phyloP scores from a whole-genome alignment of 2,888 invertebrate genomes.

The Euproctis similis region DNA sequence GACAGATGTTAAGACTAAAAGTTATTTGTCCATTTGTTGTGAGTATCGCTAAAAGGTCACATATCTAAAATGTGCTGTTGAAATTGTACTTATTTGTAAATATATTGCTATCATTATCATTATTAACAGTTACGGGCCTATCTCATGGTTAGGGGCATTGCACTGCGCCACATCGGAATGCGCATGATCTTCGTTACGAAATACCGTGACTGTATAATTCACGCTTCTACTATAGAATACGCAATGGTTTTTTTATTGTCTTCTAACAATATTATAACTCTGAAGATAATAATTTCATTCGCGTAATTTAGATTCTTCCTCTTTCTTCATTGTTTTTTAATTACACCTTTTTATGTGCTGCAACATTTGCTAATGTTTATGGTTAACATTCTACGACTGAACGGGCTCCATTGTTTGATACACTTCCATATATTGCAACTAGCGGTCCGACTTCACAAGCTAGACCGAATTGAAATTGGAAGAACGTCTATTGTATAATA shows the following conservation, averaged over 20 bases:
- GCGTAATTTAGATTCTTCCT: constrained; percentile 40
- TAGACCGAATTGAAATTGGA: no score
- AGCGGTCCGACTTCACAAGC: constrained; percentile 62
- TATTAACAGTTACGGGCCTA: constrained; percentile 51
- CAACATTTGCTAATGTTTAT: constrained; percentile 61
- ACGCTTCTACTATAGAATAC: constrained; percentile 43
- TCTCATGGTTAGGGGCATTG: constrained; percentile 61
- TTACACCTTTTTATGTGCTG: constrained; percentile 56
- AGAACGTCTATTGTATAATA: no score
- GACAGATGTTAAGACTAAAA: no score
- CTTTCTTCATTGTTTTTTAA: constrained; percentile 63
- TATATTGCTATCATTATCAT: constrained; percentile 32
- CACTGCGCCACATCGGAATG: constrained; percentile 62
- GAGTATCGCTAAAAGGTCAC: no score
- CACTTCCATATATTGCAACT: constrained; percentile 61
- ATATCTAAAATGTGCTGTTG: no score
- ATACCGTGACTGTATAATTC: constrained; percentile 58
- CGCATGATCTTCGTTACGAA: constrained; percentile 68
- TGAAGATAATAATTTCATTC: constrained; percentile 7
- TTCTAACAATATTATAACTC: constrained; percentile 4
- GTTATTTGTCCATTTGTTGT: no score
- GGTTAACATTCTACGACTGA: constrained; percentile 53
- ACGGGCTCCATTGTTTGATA: constrained; percentile 54
- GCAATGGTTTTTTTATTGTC: constrained; percentile 35
- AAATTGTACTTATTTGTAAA: constrained; percentile 21